Base-by-base conservation (phyloP, 2,113 vertebrate genomes). In the Megatriorchis doriae region DNA sequence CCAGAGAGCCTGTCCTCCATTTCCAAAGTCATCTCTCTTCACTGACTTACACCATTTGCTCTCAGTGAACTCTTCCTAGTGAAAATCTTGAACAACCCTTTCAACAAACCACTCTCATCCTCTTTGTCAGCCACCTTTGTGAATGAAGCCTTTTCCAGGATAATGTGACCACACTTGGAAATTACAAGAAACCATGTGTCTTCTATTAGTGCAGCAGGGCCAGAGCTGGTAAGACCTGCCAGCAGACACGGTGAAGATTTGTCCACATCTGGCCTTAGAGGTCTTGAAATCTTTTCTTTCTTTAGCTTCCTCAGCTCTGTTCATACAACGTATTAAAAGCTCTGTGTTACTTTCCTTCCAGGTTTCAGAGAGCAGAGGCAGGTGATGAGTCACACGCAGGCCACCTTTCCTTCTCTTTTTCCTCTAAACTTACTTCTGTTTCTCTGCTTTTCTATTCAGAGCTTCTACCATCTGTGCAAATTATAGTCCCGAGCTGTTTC, bases 371-470 rank as follows among this genome's bases (percentile, higher is more conserved):
- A 85, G 32, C 32, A 79, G 26, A 88, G 19, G 11, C 32, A 86
- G 62, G 16, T 31, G 52, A 52, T 59, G 31, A 65, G 40, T 77
- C 58, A 70, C 67, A 65, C 4, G 36, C 19, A 27, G 31, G 17
- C 7, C 70, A 89, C 55, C 32, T 95, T 96, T 93, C 14, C 34
- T 91, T 71, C 61, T 74, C 17, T 36, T 90, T 89, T 77, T 53
- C 38, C 8, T 74, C 50, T 81, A 70, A 83, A 80, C 16, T 81
- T 25, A 13, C 26, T 91, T 93, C 34, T 83, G 29, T 80, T 91
- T 83, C 75, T 88, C 71, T 86, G 45, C 34, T 38, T 78, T 86
- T 86, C 63, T 83, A 29, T 84, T 91, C 86, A 73, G 72, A 72
- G 22, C 14, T 73, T 59, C 25, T 56, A 70, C 14, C 45, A 73